A percentile compares a stretch with the other conserved stretches of the same genome.
Evolutionary conservation across 1,140 invertebrate species (phyloP).

Genomic region (Teleogryllus occipitalis): DNA sequence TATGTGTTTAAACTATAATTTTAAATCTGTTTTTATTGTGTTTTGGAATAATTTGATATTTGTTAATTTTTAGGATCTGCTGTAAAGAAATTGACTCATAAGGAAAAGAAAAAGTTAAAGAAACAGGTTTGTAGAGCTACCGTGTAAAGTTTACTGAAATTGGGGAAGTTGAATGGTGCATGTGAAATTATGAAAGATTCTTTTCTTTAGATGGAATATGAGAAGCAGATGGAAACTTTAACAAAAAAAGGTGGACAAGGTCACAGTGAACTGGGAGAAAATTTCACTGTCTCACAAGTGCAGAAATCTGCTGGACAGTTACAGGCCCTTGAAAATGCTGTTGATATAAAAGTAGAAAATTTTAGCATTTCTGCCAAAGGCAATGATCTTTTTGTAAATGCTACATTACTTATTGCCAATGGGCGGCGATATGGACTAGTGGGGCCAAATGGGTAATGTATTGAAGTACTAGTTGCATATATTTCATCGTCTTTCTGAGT

Average conservation of each 20-base stretch:
- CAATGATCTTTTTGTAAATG: slow-evolving; percentile 96
- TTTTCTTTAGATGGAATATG: slow-evolving; percentile 67
- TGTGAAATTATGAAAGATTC: not conserved
- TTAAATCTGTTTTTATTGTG: not conserved
- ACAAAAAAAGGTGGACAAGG: slow-evolving; percentile 81
- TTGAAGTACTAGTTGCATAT: slow-evolving; percentile 23
- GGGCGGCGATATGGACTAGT: slow-evolving; percentile 94
- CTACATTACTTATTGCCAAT: slow-evolving; percentile 86
- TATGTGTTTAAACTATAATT: not conserved
- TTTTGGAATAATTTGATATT: slow-evolving; percentile 14
- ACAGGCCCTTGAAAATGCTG: slow-evolving; percentile 81
- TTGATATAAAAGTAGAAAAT: slow-evolving; percentile 97
- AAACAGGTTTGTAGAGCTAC: slow-evolving; percentile 45
- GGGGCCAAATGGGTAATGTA: slow-evolving; percentile 84
- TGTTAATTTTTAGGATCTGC: slow-evolving; percentile 32
- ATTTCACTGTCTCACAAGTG: slow-evolving; percentile 95
- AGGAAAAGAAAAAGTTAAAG: slow-evolving; percentile 91
- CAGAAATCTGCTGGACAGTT: slow-evolving; percentile 77
- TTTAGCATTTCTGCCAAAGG: slow-evolving; percentile 97
- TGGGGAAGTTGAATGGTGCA: not conserved
- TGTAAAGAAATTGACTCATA: slow-evolving; percentile 78
- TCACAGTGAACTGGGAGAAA: slow-evolving; percentile 79
- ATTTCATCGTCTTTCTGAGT: not conserved
- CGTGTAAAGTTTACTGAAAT: not conserved
- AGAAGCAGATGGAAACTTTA: slow-evolving; percentile 81